These are phyloP conservation scores for Alauda arvensis DNA, from an alignment of 2,797 vertebrate genomes.

Conservation along the genomic window DNA sequence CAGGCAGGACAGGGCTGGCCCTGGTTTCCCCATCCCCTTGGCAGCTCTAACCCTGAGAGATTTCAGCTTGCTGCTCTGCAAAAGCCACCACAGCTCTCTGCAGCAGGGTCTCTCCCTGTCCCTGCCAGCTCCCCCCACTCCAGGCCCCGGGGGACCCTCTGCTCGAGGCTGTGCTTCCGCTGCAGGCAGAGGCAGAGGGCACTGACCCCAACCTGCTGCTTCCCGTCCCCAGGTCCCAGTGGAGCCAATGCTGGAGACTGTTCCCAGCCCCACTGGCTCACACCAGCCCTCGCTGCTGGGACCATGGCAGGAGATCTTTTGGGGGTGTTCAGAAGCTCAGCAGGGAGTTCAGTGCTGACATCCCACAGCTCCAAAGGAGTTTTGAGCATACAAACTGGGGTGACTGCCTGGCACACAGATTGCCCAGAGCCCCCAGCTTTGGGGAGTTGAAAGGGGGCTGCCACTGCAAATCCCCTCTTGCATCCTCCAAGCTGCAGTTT, in stretches of 20 bases:
- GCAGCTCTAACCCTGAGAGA: background rate
- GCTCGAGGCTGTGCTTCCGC: background rate
- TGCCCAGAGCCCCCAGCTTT: background rate
- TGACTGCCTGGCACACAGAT: background rate
- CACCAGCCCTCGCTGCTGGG: background rate
- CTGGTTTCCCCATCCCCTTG: background rate
- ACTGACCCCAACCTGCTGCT: background rate
- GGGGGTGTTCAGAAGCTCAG: background rate
- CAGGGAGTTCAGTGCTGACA: background rate
- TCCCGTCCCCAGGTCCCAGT: background rate
- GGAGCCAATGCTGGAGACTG: background rate
- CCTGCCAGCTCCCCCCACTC: background rate
- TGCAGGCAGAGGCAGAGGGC: background rate
- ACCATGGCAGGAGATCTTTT: fast-evolving
- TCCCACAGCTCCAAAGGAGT: background rate
- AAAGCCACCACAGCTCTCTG: background rate
- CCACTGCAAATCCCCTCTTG: fast-evolving
- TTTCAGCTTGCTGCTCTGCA: background rate
- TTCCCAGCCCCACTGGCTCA: background rate
- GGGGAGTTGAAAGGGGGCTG: background rate
- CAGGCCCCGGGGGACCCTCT: background rate
- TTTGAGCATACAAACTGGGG: background rate
- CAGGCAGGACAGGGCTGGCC: background rate
- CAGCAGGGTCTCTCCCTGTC: background rate
- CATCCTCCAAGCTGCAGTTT: background rate